Base-by-base conservation (phyloP, 2,888 invertebrate species). In the Drosophila lacicola region DNA sequence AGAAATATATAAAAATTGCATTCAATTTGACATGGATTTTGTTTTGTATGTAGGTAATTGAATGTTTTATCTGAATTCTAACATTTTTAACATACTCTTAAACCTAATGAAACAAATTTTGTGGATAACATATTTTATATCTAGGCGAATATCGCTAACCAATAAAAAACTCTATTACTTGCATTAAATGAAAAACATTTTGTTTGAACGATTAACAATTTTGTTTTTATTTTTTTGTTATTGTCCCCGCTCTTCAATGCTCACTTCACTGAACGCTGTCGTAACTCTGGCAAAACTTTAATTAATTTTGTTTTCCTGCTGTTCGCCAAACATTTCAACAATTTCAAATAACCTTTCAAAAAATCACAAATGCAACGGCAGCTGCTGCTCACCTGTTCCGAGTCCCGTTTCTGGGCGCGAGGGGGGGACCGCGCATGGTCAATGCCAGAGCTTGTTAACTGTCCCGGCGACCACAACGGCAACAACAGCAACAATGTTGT, bases 391-490 rank as follows among this genome's bases (percentile, higher is more conserved):
- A 77, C 56, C 66, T 75, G 75, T 56, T 39, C 17, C 44, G 19
- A 33, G 33, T 55, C 46, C 49, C 49, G 33, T 19, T 25, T n/a
- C 14, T 9, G 0, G 29, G 34, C 4, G 17, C 33, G 36, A 29
- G 8, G 47, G 49, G 25, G 41, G 56, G 25, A 17, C 1, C 17
- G 37, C 50, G 53, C 74, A 77, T 58, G 77, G 77, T 77, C 77
- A 77, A 74, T 77, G 76, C 74, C 76, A 70, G 47, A 49, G 79
- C 74, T 60, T 50, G 57, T 49, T 50, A 54, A 56, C 67, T 77
- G 75, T 67, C 44, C 58, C 51, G 44, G 41, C 41, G 41, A 33
- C 39, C 53, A 41, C 13, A 37, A 34, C 62, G 53, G 50, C 33
- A 61, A 56, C 25, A 72, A 17, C 17, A 2, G 17, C 17, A 17